Percentiles rank a stretch among this genome's conserved stretches.
Conservation (phyloP, 2,113 vertebrate species). For the Mesembrinibis cayennensis region DNA sequence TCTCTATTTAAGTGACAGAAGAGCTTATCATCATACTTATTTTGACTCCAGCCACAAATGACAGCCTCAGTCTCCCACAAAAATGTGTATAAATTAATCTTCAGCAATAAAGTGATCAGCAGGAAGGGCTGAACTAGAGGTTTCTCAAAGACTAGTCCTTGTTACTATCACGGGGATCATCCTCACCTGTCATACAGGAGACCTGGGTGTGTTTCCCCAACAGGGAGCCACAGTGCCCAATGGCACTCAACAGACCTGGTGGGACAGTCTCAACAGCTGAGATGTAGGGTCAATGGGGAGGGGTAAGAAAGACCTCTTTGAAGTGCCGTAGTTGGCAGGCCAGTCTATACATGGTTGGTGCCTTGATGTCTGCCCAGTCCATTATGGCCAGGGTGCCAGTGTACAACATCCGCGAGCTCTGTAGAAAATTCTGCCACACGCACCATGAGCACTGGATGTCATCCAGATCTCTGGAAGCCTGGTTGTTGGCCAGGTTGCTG, state of each 20-base stretch:
- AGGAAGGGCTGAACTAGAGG: not conserved
- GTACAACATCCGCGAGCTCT: not conserved
- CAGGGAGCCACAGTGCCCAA: not conserved
- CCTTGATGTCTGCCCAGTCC: not conserved
- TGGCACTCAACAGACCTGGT: rapidly evolving
- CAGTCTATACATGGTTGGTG: not conserved
- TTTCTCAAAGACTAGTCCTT: not conserved
- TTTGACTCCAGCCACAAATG: not conserved
- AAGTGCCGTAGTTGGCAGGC: not conserved
- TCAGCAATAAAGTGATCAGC: not conserved
- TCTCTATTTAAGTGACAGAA: not conserved
- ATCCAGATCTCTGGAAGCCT: not conserved
- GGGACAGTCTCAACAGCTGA: not conserved
- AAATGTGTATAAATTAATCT: not conserved
- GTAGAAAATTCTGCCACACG: not conserved
- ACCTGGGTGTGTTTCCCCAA: not conserved
- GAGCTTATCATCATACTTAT: not conserved
- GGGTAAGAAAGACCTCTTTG: not conserved
- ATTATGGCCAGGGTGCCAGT: not conserved
- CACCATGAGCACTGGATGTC: not conserved
- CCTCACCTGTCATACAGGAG: rapidly evolving
- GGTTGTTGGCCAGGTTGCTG: not conserved
- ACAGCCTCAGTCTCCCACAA: not conserved
- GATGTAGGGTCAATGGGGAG: not conserved
- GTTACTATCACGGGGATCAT: rapidly evolving